Evolutionary conservation across 2,797 vertebrate genomes (phyloP), one percentile per base, ranked within the genome.

Genomic region (Enteromius afrohamiltoni): DNA sequence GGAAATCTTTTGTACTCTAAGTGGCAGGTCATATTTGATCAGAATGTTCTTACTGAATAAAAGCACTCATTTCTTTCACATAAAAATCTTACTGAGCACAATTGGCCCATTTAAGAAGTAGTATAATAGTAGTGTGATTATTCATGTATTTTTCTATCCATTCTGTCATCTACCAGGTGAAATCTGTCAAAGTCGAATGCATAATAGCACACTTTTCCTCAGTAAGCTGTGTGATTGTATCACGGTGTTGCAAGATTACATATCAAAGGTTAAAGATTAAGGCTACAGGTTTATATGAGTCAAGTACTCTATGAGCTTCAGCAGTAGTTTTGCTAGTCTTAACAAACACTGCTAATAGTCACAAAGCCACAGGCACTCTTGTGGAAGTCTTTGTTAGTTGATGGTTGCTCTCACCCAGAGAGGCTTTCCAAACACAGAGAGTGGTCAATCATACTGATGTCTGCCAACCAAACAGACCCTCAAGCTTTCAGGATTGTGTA

Each of bases 391-490:
- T 29, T 64, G 21, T 49, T 74, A 26, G 42, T 53, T 62, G 45
- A 65, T 42, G 58, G 16, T 45, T 47, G 71, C 16, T 64, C 29
- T 74, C 69, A 71, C 14, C 29, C 55, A 34, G 2, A 7, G 16
- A 81, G 73, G 55, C 69, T 17, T 49, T 82, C 71, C 34, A 75
- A 75, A 42, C 60, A 13, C 80, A 13, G 31, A 1, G 9, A 82
- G 80, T 53, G 70, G 45, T 82, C 71, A 64, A 82, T 82, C 80
- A 82, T n/a, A 21, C 53, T 62, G 79, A 47, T 81, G 40, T 81
- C 37, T 13, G 3, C 40, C 55, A 75, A 65, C 58, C 31, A 42
- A 42, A 17, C 19, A 0, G n/a, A 53, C 21, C 34, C 51, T 29
- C 62, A 42, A 60, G 60, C 60, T 47, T 23, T 75, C 55, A 65